Base-by-base conservation (phyloP, 1,140 invertebrate species). In the Cotesia vestalis region DNA sequence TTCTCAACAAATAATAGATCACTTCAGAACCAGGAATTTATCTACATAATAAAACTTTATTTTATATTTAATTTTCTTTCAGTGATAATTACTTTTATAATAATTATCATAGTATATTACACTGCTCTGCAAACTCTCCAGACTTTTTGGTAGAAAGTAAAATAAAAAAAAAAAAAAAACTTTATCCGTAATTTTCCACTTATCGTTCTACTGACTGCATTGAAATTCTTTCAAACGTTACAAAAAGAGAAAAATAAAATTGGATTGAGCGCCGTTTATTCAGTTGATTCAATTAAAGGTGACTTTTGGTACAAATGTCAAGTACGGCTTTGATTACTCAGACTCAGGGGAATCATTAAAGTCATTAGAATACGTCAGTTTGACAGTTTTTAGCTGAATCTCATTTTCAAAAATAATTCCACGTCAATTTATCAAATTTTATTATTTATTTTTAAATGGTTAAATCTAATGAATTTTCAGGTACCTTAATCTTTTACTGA, bases 391-490 rank as follows among this genome's bases (percentile, higher is more conserved):
- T 57, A 52, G 59, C 14, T 36, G 20, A 53, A 46, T 53, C 40
- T 51, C 63, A 12, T 17, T 35, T 53, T 11, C 52, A 57, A 11
- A 38, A 12, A 34, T 69, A 69, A 61, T 69, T 46, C 60, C 34
- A 52, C 63, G 63, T 73, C 73, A 66, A 27, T 27, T 59, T 17
- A 51, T 27, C 38, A 53, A 40, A 60, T 62, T 60, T n/a, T 46
- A 69, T 17, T 11, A 57, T 11, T 52, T 51, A 14, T 34, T 51
- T 59, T 70, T 62, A 66, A 38, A 72, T 66, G 60, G 57, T 51
- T 17, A 72, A 14, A 52, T 57, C 64, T 74, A 71, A 74, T 72
- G 64, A 74, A 74, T 74, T 71, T 60, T 27, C 51, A 40, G 40
- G 6, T 40, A n/a, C 4, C 51, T 63, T 27, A 3, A 27, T 27